These are phyloP conservation scores for Metopolophium dirhodum DNA, from an alignment of 1,140 invertebrate genomes.

Conservation along the genomic window DNA sequence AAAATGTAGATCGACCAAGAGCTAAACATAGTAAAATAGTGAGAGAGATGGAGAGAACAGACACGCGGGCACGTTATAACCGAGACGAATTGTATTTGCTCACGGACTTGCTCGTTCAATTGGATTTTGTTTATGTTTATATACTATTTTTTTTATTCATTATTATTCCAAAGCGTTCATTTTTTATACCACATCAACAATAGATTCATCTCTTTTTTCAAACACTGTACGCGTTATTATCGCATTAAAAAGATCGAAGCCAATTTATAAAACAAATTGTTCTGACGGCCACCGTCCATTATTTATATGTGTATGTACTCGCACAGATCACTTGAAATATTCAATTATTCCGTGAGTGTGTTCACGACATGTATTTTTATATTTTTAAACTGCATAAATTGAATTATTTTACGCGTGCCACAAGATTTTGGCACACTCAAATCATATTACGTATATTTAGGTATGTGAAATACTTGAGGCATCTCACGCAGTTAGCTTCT, in stretches of 20 bases:
- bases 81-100: conserved; percentile 57
- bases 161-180: conserved; percentile 56
- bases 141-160: conserved; percentile 50
- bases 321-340: conserved; percentile 48
- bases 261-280: conserved; percentile 57
- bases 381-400: background rate
- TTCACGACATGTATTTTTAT: conserved; percentile 43
- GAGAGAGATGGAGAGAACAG: background rate
- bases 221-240: conserved; percentile 56
- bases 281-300: conserved; percentile 39
- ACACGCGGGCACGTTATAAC: conserved; percentile 54
- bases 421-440: background rate
- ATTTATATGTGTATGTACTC: conserved; percentile 22
- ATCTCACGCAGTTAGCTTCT: background rate
- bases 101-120: conserved; percentile 54
- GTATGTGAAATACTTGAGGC: background rate
- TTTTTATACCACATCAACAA: conserved; percentile 52
- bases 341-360: conserved; percentile 21
- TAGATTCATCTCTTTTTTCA: conserved; percentile 55
- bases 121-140: conserved; percentile 57
- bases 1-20: conserved; percentile 52
- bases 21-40: conserved; percentile 33
- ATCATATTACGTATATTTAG: background rate
- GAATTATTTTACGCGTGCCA: background rate
- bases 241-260: conserved; percentile 54